Conservation (phyloP, 2,113 vertebrate species). For the Xiphophorus maculatus region DNA sequence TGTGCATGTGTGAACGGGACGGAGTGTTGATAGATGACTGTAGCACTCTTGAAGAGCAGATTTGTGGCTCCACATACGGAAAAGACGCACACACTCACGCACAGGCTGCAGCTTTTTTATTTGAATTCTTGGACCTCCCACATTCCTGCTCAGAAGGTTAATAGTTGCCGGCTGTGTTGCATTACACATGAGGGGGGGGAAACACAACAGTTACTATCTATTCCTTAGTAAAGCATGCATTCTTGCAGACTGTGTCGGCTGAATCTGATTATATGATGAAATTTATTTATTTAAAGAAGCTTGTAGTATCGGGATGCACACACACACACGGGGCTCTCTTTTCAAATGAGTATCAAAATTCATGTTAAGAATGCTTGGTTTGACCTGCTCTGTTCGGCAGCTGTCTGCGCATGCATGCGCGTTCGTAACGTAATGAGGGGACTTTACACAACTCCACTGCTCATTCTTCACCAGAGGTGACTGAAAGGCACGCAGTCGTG, state of each 20-base stretch:
- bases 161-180: constrained; percentile 82
- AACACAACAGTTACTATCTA: constrained; percentile 72
- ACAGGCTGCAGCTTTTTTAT: constrained; percentile 76
- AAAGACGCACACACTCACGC: constrained; percentile 31
- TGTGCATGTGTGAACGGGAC: constrained; percentile 34
- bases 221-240: constrained; percentile 22
- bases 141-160: constrained; percentile 82
- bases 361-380: constrained; percentile 53
- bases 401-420: constrained; percentile 60
- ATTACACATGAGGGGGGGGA: constrained; percentile 79
- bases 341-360: constrained; percentile 60
- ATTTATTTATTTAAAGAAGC: background rate
- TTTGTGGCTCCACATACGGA: constrained; percentile 39
- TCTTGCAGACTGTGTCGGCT: constrained; percentile 10
- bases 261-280: background rate
- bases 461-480: constrained; percentile 50
- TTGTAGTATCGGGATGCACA: constrained; percentile 2
- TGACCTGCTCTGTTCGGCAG: constrained; percentile 57
- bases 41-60: constrained; percentile 53
- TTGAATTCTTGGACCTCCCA: constrained; percentile 81
- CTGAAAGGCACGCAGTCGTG: constrained; percentile 57
- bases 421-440: constrained; percentile 63
- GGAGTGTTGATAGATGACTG: constrained; percentile 52
- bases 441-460: constrained; percentile 61
- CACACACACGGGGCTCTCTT: constrained; percentile 23